Evolutionary conservation across 2,113 vertebrate species (phyloP).

Genomic region (Capricornis sumatraensis): DNA sequence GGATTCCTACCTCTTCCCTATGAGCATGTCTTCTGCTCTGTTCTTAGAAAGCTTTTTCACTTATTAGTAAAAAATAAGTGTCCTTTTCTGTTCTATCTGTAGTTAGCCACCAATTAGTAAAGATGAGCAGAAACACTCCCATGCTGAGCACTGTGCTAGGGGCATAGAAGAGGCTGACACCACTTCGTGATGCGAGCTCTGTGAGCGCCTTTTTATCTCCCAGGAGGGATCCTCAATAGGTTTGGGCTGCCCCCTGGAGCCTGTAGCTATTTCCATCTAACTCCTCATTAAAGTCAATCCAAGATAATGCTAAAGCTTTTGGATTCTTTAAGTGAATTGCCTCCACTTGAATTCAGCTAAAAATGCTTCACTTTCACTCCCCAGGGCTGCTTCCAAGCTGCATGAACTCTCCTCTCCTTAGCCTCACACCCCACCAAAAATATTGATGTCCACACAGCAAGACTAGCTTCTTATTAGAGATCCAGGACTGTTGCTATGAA

Average conservation of each 20-base stretch:
- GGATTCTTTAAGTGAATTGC: slow-evolving; percentile 52
- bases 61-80: slow-evolving; percentile 41
- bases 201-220: slow-evolving; percentile 14
- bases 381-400: background rate
- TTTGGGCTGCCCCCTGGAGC: background rate
- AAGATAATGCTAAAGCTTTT: slow-evolving; percentile 30
- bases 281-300: slow-evolving; percentile 45
- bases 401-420: background rate
- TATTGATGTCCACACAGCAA: background rate
- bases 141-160: background rate
- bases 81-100: background rate
- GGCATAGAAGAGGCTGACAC: background rate
- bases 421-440: background rate
- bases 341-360: slow-evolving; percentile 43
- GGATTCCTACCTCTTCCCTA: background rate
- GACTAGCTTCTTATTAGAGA: background rate
- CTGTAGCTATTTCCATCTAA: slow-evolving; percentile 45
- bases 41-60: slow-evolving; percentile 31
- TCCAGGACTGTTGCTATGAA: background rate
- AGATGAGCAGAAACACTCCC: slow-evolving; percentile 30
- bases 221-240: slow-evolving; percentile 27
- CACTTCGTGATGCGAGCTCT: background rate
- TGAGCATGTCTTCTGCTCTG: background rate
- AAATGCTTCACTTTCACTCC: slow-evolving; percentile 46
- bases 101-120: slow-evolving; percentile 45